Conservation (phyloP, 2,113 vertebrate genomes). For the Podarcis raffonei region DNA sequence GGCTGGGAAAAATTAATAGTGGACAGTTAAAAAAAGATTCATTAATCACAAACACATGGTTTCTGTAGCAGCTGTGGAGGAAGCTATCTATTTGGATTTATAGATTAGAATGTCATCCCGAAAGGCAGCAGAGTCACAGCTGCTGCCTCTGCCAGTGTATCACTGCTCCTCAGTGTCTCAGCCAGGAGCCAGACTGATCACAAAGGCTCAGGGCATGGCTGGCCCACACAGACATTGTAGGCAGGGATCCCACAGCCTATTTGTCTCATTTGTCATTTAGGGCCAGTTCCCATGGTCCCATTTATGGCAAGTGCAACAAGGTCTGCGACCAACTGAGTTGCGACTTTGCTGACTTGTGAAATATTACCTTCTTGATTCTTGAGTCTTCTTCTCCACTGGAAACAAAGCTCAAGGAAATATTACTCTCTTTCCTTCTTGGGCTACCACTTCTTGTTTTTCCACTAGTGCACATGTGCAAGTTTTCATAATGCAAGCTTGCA, state of each 20-base stretch:
- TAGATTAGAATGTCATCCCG: slow-evolving; percentile 7
- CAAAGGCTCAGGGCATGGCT: background rate
- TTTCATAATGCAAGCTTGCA: background rate
- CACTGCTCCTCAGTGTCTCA: background rate
- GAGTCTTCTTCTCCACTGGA: background rate
- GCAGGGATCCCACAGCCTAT: background rate
- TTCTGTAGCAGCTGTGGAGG: slow-evolving; percentile 9
- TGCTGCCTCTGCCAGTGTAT: background rate
- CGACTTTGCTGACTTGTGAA: background rate
- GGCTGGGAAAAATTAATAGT: slow-evolving; percentile 7
- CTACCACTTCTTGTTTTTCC: background rate
- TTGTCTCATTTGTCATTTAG: background rate
- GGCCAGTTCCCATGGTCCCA: background rate
- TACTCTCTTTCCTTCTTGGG: background rate
- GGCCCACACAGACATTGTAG: background rate
- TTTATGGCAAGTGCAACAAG: background rate
- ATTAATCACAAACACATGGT: slow-evolving; percentile 21
- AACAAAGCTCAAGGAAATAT: background rate
- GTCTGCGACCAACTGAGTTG: background rate
- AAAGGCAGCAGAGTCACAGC: background rate
- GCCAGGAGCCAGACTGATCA: background rate
- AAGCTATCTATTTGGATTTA: slow-evolving; percentile 31
- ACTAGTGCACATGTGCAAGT: background rate
- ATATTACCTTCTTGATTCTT: background rate
- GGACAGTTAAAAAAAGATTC: slow-evolving; percentile 25